phyloP scores from a whole-genome alignment of 2,113 vertebrate genomes.

The Pterocles burchelli region DNA sequence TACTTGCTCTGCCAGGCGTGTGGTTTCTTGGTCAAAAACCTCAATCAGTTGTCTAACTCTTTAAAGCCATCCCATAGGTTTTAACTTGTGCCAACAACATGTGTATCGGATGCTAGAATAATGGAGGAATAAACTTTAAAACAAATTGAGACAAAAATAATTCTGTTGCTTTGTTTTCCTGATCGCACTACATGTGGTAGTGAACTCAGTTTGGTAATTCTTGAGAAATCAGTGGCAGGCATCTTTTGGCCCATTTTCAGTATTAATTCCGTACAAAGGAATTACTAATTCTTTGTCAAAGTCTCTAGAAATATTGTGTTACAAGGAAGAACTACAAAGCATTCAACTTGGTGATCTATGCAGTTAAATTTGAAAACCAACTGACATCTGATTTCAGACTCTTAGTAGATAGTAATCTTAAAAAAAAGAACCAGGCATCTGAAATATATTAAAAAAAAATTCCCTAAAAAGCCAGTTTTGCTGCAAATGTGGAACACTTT shows the following conservation, averaged over 20 bases:
- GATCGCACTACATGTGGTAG: background rate
- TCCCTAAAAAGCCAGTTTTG: constrained; percentile 68
- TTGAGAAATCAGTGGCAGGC: background rate
- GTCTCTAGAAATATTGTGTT: background rate
- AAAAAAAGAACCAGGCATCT: background rate
- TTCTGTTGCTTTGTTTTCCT: background rate
- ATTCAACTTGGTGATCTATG: background rate
- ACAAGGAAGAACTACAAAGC: background rate
- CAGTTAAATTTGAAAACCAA: constrained; percentile 2
- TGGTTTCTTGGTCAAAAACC: background rate
- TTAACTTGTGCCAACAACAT: background rate
- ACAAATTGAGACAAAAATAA: background rate
- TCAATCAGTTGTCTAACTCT: background rate
- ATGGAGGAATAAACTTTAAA: background rate
- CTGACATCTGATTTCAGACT: background rate
- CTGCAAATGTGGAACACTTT: constrained; percentile 39
- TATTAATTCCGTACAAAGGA: background rate
- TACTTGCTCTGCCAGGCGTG: background rate
- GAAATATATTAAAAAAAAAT: constrained; percentile 40
- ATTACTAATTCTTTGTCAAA: background rate
- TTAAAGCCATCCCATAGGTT: background rate
- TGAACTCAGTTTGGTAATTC: background rate
- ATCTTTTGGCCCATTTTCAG: background rate
- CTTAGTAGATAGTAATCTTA: constrained; percentile 49
- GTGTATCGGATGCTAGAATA: background rate